Evolutionary conservation across 2,113 vertebrate species (phyloP), one percentile per base, ranked within the genome.

Genomic region (Neotragus moschatus): DNA sequence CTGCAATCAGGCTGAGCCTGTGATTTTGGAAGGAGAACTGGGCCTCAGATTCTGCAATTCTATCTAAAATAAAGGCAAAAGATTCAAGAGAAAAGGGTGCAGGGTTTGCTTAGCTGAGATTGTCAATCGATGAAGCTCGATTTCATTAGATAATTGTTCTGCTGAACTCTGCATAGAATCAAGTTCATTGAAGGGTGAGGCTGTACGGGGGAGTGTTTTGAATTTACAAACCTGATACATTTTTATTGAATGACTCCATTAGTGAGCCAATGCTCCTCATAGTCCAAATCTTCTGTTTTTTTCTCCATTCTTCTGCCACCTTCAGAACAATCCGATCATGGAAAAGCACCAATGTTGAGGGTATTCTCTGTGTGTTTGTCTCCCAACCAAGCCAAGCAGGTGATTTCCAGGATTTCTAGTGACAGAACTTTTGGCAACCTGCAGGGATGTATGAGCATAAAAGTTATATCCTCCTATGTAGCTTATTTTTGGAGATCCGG

Each of bases 141-240:
- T 92, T 88, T 95, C 81, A 58, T 88, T 66, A 92, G 75, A 56
- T 96, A 93, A 90, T 86, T 63, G 75, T 93, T 96, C 45, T 49
- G 58, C 81, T 77, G 80, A 87, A 90, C 30, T 75, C 56, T 81
- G 39, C 43, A 39, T 63, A 53, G 58, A 75, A 61, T 58, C 49
- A 93, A 58, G 81, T 51, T 96, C 77, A 56, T 4, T 81, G 47
- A 95, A 55, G 49, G 94, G 56, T 33, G 81, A 86, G 77, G 39
- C 28, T 61, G 39, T 84, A 36, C 0, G 61, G 66, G 39, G 26
- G 60, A 70, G 26, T 84, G 61, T 93, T 93, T 90, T 77, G 75
- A 92, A 30, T 90, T 85, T 94, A 60, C 33, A 91, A 73, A 56
- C 60, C 85, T 39, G 92, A 91, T 53, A 84, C 70, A 53, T 90